Evolutionary conservation across 2,113 vertebrate species (phyloP).

Genomic region (Hypomesus transpacificus): DNA sequence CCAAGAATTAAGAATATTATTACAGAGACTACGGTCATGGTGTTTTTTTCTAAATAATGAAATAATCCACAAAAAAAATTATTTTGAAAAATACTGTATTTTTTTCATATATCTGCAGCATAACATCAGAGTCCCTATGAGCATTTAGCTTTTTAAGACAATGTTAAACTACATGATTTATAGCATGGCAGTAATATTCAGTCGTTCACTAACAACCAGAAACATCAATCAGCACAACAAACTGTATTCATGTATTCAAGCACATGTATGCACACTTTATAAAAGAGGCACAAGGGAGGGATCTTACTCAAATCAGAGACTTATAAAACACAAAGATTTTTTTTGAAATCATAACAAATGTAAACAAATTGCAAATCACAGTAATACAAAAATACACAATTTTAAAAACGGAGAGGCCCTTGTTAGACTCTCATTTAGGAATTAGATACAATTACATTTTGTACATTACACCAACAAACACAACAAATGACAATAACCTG

Average conservation of each 20-base stretch:
- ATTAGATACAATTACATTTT: conserved; percentile 64
- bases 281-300: conserved; percentile 78
- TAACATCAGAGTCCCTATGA: conserved; percentile 58
- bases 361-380: conserved; percentile 80
- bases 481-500: conserved; percentile 66
- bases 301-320: conserved; percentile 69
- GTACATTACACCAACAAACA: conserved; percentile 66
- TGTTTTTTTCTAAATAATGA: not conserved
- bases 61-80: not conserved
- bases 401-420: conserved; percentile 80
- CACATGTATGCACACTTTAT: conserved; percentile 74
- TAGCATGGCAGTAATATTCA: conserved; percentile 53
- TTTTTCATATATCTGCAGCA: not conserved
- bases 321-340: conserved; percentile 73
- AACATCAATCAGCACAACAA: conserved; percentile 68
- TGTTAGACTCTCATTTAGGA: conserved; percentile 70
- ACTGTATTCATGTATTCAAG: conserved; percentile 72
- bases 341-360: conserved; percentile 75
- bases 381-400: conserved; percentile 93
- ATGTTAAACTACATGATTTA: conserved; percentile 64
- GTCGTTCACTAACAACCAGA: conserved; percentile 70
- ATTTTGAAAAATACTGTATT: not conserved
- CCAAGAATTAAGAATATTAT: not conserved
- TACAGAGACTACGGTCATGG: not conserved
- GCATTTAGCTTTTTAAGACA: conserved; percentile 63